Evolutionary conservation across 64 coral and sea anemone species (phyloP).

Genomic region (Montipora capricornis): DNA sequence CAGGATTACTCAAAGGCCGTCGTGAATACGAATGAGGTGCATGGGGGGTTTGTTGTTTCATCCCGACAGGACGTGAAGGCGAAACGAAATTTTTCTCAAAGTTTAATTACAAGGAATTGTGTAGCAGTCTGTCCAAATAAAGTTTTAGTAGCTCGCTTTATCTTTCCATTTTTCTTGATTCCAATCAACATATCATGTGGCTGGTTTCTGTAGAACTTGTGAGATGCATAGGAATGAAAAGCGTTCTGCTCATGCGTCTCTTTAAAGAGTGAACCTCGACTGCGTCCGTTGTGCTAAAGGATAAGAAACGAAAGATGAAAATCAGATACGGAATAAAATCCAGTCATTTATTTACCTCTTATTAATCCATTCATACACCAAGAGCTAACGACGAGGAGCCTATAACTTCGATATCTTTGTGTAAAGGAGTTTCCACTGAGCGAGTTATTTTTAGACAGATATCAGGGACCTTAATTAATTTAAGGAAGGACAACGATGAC

Average conservation of each 20-base stretch:
- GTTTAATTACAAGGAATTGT: conserved; percentile 75
- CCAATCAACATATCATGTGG: conserved; percentile 75
- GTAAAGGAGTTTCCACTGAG: too few species aligned
- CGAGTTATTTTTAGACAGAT: too few species aligned
- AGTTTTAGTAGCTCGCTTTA: conserved; percentile 68
- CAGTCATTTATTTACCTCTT: neutral
- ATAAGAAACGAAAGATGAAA: neutral
- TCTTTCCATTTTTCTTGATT: conserved; percentile 65
- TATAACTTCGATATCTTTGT: too few species aligned
- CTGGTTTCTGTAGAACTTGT: conserved; percentile 43
- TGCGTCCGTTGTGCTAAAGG: conserved; percentile 29
- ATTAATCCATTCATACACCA: too few species aligned
- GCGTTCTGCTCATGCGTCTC: conserved; percentile 62
- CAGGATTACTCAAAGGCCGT: too few species aligned
- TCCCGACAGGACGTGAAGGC: too few species aligned
- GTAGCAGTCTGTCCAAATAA: conserved; percentile 53
- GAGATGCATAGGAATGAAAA: conserved; percentile 69
- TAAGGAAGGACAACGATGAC: too few species aligned
- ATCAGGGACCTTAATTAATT: too few species aligned
- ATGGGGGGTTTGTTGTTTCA: too few species aligned
- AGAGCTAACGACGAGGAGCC: too few species aligned
- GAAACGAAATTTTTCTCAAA: neutral
- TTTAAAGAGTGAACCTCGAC: conserved; percentile 65
- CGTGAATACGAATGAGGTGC: too few species aligned
- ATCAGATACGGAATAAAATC: neutral